Evolutionary conservation across 2,113 vertebrate species (phyloP).

Genomic region (Dipodomys spectabilis): DNA sequence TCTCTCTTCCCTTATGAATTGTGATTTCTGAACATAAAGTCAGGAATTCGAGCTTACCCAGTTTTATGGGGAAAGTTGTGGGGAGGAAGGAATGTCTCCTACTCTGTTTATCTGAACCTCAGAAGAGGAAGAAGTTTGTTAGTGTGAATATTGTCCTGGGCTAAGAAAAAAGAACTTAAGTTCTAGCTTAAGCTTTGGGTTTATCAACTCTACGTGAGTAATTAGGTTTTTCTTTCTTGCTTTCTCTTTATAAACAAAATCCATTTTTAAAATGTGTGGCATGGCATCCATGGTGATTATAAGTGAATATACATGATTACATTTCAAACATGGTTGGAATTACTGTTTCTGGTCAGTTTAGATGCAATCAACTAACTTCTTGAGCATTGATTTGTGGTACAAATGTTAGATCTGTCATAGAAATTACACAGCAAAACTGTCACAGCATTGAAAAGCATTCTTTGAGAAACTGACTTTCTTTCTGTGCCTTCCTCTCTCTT

Average conservation of each 20-base stretch:
- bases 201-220: background rate
- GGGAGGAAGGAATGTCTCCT: slow-evolving; percentile 85
- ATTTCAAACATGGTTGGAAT: background rate
- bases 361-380: background rate
- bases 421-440: no score
- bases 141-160: background rate
- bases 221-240: background rate
- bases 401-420: background rate
- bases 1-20: background rate
- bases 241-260: background rate
- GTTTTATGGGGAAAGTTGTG: slow-evolving; percentile 86
- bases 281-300: background rate
- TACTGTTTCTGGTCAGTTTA: background rate
- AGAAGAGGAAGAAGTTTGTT: slow-evolving; percentile 78
- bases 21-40: slow-evolving; percentile 73
- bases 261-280: background rate
- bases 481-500: no score
- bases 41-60: slow-evolving; percentile 91
- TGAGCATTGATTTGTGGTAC: background rate
- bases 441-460: no score
- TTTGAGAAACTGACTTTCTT: no score
- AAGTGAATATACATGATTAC: background rate
- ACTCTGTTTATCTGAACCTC: slow-evolving; percentile 89
- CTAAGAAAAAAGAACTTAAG: background rate
- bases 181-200: background rate